Base-by-base conservation (phyloP, 2,888 invertebrate species). In the Dryocosmus kuriphilus region DNA sequence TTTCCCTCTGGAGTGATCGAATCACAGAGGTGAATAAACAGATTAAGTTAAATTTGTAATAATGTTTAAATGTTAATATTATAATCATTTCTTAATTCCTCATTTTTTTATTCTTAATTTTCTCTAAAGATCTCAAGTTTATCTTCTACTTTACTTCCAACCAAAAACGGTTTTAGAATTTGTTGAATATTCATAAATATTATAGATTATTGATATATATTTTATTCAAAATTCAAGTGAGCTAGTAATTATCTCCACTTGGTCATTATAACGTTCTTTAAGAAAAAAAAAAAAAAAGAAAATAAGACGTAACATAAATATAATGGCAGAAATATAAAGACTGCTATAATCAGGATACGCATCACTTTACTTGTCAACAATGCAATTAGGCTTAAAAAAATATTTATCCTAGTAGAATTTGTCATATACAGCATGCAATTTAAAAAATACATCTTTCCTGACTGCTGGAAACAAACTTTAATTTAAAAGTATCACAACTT, bases 281-380 rank as follows among this genome's bases (percentile, higher is more conserved):
- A 60, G 22, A 60, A 60, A 27, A 14, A 9, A 5, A 60, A 14
- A 9, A 5, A 60, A 14, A 60, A 60, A 60, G 24, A 2, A 60
- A 32, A 71, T 30, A 71, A 24, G n/a, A 30, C 30, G 22, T 11
- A 67, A 24, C n/a, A 71, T 9, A 30, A 27, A 51, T 71, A 46
- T 71, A 71, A 51, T n/a, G 30, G 71, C 71, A 71, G 71, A 71
- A 71, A 71, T 71, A n/a, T 30, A 41, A 65, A 71, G 71, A 46
- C 67, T 71, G 71, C 71, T 71, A 30, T 71, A 27, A 51, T 55
- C 71, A 71, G 30, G 32, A 71, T 51, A 51, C 67, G 11, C n/a
- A 71, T 51, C n/a, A 27, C 11, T 71, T 71, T 71, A 71, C 32
- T 71, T 71, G 3, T 46, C 11, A 51, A 30, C 9, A 30, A 6